These are phyloP conservation scores for Alfaro cultratus DNA, from an alignment of 2,797 vertebrate genomes.

Conservation along the genomic window DNA sequence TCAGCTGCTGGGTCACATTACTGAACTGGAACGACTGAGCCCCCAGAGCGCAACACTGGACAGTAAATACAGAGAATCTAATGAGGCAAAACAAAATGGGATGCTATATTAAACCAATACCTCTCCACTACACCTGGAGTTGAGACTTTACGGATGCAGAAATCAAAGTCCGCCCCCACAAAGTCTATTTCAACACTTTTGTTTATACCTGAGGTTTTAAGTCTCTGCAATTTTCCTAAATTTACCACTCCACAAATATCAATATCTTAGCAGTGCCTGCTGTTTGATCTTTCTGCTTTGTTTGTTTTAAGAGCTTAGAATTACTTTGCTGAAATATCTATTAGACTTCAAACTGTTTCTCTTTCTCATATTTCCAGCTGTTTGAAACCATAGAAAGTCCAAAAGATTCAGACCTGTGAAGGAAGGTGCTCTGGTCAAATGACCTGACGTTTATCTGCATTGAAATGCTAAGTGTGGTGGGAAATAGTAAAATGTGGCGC, in stretches of 20 bases:
- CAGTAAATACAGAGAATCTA: background rate
- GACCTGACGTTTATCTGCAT: background rate
- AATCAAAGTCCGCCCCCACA: slow-evolving; percentile 50
- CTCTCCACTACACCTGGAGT: slow-evolving; percentile 38
- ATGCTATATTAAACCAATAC: slow-evolving; percentile 18
- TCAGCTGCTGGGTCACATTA: slow-evolving; percentile 57
- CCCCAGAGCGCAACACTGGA: background rate
- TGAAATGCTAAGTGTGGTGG: background rate
- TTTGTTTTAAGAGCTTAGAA: background rate
- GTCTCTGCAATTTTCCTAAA: slow-evolving; percentile 27
- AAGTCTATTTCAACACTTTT: slow-evolving; percentile 58
- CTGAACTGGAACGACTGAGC: slow-evolving; percentile 55
- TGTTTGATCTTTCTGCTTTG: background rate
- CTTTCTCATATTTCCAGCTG: background rate
- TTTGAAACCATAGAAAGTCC: background rate
- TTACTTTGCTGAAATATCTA: background rate
- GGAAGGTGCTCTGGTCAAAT: background rate
- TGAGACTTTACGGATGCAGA: slow-evolving; percentile 46
- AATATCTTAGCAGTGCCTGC: slow-evolving; percentile 4
- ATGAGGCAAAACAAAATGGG: slow-evolving; percentile 5
- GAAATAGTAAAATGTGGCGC: background rate
- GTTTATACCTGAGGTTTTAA: slow-evolving; percentile 56
- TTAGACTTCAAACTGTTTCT: background rate
- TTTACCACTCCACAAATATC: slow-evolving; percentile 29
- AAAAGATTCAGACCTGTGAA: background rate